A percentile compares a stretch with the other conserved stretches of the same genome.
phyloP scores from a whole-genome alignment of 2,888 invertebrate genomes.

The Scelioninae gen. 2 region DNA sequence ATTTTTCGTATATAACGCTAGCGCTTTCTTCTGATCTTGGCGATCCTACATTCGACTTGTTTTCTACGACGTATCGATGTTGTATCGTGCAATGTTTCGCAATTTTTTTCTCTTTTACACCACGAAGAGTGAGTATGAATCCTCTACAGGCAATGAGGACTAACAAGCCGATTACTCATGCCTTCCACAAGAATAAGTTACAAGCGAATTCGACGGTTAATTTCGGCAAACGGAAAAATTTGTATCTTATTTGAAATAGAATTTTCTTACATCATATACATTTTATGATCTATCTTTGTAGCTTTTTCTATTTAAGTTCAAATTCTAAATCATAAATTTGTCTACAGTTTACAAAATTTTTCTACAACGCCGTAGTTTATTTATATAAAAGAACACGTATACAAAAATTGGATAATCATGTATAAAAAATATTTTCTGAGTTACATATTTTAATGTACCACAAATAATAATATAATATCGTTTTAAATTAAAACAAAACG shows the following conservation, averaged over 20 bases:
- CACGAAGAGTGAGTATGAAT: constrained; percentile 67
- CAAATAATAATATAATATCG: too few relatives aligned
- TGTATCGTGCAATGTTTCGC: constrained; percentile 70
- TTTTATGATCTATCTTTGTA: constrained; percentile 44
- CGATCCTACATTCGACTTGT: constrained; percentile 61
- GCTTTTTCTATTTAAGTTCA: constrained; percentile 26
- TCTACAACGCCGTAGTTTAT: too few relatives aligned
- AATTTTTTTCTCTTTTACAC: constrained; percentile 62
- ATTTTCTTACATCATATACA: constrained; percentile 60
- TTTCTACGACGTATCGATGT: constrained; percentile 69
- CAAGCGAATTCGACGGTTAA: constrained; percentile 74
- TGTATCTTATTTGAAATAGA: constrained; percentile 75
- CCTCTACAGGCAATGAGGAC: constrained; percentile 73
- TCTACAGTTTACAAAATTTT: too few relatives aligned
- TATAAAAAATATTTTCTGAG: too few relatives aligned
- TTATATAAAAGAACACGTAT: too few relatives aligned
- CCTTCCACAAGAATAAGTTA: constrained; percentile 74
- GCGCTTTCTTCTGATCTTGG: constrained; percentile 54
- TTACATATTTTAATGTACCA: too few relatives aligned
- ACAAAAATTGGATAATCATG: too few relatives aligned
- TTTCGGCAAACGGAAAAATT: constrained; percentile 75
- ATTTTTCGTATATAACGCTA: constrained; percentile 47
- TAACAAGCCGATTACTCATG: constrained; percentile 76
- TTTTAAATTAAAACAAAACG: too few relatives aligned
- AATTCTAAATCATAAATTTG: too few relatives aligned